Evolutionary conservation across 2,888 invertebrate genomes (phyloP).

Genomic region (Geophilus truncorum): DNA sequence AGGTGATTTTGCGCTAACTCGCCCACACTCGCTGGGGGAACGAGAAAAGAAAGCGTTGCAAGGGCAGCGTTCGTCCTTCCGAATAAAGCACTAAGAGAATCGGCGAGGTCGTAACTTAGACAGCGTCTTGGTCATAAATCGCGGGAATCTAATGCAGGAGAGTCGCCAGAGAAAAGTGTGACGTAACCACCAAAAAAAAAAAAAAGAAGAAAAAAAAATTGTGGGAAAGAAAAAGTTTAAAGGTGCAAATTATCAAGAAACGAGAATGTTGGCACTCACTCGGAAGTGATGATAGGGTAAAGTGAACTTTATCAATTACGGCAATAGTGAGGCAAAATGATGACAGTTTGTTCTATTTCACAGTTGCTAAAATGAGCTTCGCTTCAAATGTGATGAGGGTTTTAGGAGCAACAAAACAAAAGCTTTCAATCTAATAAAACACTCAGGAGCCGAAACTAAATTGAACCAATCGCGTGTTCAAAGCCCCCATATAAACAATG

Average conservation of each 20-base stretch:
- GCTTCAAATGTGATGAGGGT: slow-evolving; percentile 11
- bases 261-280: not conserved
- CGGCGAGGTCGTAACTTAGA: not conserved
- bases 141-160: not conserved
- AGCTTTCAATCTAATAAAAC: slow-evolving; percentile 24
- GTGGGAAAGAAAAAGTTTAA: not conserved
- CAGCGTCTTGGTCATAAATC: not conserved
- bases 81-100: not conserved
- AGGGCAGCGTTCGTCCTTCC: not conserved
- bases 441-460: slow-evolving; percentile 25
- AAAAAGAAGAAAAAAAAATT: not conserved
- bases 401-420: slow-evolving; percentile 24
- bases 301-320: slow-evolving; percentile 34
- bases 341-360: slow-evolving; percentile 35
- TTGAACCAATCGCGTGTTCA: slow-evolving; percentile 21
- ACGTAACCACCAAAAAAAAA: not conserved
- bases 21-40: not conserved
- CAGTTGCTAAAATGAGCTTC: slow-evolving; percentile 27
- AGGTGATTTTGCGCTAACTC: slow-evolving; percentile 22
- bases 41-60: not conserved
- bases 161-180: not conserved
- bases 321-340: slow-evolving; percentile 29
- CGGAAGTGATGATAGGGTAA: slow-evolving; percentile 28
- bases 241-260: not conserved
- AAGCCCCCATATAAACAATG: slow-evolving; percentile 18